Base-by-base conservation (phyloP, 1,140 invertebrate species). In the Penaeus indicus region DNA sequence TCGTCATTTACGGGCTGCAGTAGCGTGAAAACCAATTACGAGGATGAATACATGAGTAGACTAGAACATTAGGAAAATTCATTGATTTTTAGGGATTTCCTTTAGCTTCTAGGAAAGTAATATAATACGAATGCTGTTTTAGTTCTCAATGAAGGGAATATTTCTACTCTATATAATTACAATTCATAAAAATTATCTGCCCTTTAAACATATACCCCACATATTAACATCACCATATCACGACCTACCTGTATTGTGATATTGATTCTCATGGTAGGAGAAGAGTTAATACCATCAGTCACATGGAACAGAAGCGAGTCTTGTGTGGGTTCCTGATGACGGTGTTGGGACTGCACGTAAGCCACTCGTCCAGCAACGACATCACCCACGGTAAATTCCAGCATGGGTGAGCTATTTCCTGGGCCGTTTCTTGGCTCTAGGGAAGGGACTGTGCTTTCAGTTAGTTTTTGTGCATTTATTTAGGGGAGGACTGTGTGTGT, bases 261-360 rank as follows among this genome's bases (percentile, higher is more conserved):
- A 64, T 90, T 89, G 22, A 89, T 72, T 32, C 69, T 78, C 72
- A 78, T 32, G 62, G 79, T 47, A 61, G 88, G 84, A 38, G 90
- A 87, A 4, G 38, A 22, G 82, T 86, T 89, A 13, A 21, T 83
- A 10, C 84, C 80, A 80, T 90, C 90, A 0, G 85, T 89, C 3
- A 90, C 60, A 54, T 89, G 88, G 63, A 90, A 84, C 1, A 86
- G 62, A 60, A 90, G 77, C n/a, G 88, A 61, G 32, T 90, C 90
- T 25, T 86, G 64, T n/a, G 77, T 60, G 27, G 90, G 90, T 63
- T 90, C 90, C 63, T 90, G 90, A 64, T 89, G 64, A 32, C 84
- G 78, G 54, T 90, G 90, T 27, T 89, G 88, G n/a, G 90, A 90
- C 72, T 90, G 90, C 27, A 89, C 77, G 72, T 90, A 90, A n/a